These are phyloP conservation scores for Symphodus melops DNA, from an alignment of 2,113 vertebrate species.

Conservation along the genomic window DNA sequence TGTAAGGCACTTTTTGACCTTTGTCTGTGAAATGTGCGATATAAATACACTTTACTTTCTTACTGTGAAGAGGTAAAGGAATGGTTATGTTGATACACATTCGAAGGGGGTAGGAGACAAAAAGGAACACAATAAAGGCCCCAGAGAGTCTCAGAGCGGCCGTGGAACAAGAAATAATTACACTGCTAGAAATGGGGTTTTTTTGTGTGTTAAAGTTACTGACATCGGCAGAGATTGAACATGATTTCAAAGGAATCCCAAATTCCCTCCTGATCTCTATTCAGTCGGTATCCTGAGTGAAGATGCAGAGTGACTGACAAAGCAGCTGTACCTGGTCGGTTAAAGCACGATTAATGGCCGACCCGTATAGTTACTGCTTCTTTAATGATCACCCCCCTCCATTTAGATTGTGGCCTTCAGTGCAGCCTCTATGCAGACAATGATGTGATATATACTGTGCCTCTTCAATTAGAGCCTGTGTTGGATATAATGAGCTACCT, in stretches of 20 bases:
- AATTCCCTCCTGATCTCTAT: neutral
- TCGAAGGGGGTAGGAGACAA: neutral
- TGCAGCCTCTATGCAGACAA: slow-evolving; percentile 3
- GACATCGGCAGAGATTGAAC: neutral
- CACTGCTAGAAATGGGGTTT: no score
- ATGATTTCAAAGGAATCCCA: neutral
- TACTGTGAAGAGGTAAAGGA: no score
- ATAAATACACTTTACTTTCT: no score
- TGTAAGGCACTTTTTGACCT: no score
- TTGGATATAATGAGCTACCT: slow-evolving; percentile 62
- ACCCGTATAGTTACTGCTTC: slow-evolving; percentile 17
- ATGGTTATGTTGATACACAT: neutral
- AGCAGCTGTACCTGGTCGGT: neutral
- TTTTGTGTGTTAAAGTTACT: neutral
- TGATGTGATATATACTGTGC: slow-evolving; percentile 30
- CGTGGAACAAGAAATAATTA: neutral
- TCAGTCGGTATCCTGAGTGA: slow-evolving; percentile 6
- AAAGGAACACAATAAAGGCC: neutral
- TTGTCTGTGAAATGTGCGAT: no score
- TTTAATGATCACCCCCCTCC: slow-evolving; percentile 29
- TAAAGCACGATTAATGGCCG: neutral
- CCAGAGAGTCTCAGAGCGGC: neutral
- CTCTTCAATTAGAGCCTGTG: slow-evolving; percentile 57
- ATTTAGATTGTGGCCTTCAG: slow-evolving; percentile 35
- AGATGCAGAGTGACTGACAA: neutral